A percentile compares a stretch with the other conserved stretches of the same genome.
These are phyloP conservation scores for Mus caroli DNA, from an alignment of 2,797 vertebrate genomes.

Conservation along the genomic window DNA sequence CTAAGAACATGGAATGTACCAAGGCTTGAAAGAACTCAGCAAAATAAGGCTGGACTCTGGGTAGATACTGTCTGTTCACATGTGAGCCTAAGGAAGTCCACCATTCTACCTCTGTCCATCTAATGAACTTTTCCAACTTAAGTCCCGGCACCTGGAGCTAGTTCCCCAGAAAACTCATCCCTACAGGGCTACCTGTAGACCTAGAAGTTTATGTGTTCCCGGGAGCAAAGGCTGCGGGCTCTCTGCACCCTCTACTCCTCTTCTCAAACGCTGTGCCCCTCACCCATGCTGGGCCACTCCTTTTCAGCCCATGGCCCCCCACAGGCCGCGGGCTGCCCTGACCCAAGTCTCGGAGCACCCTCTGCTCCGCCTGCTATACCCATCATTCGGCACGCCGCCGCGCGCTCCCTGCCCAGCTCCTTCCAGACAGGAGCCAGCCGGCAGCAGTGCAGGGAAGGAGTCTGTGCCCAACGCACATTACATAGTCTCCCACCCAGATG, in stretches of 20 bases:
- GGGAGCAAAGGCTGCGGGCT: neutral
- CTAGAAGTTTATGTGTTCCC: slow-evolving; percentile 72
- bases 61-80: neutral
- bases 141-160: neutral
- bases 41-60: neutral
- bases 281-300: neutral
- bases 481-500: slow-evolving; percentile 82
- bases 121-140: slow-evolving; percentile 72
- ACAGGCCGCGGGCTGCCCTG: slow-evolving; percentile 74
- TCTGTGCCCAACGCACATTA: slow-evolving; percentile 81
- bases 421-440: slow-evolving; percentile 84
- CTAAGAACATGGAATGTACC: neutral
- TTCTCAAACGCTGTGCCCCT: neutral
- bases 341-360: slow-evolving; percentile 66
- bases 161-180: slow-evolving; percentile 39
- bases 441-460: slow-evolving; percentile 75
- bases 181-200: slow-evolving; percentile 76
- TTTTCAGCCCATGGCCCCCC: slow-evolving; percentile 49
- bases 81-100: neutral
- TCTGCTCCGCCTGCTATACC: slow-evolving; percentile 70
- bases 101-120: neutral
- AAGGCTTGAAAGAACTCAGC: slow-evolving; percentile 21
- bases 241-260: neutral
- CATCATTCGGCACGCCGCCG: slow-evolving; percentile 71
- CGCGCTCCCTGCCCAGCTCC: slow-evolving; percentile 78